phyloP scores from a whole-genome alignment of 2,797 vertebrate species.

The Melanogrammus aeglefinus region DNA sequence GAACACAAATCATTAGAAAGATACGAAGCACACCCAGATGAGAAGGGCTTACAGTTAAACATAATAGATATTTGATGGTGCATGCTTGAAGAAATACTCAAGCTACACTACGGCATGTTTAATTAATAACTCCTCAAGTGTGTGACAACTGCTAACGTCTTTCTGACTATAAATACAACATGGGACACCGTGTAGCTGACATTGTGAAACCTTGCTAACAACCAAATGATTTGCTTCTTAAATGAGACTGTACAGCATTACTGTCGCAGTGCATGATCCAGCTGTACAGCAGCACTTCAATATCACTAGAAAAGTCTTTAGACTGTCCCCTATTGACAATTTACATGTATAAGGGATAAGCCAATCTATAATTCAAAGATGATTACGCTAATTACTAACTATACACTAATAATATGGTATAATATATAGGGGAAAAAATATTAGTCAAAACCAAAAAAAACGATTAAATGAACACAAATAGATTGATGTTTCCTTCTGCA shows the following conservation, averaged over 20 bases:
- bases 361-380: neutral
- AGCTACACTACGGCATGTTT: conserved; percentile 29
- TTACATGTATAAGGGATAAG: neutral
- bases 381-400: neutral
- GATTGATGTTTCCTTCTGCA: conserved; percentile 4
- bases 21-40: neutral
- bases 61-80: neutral
- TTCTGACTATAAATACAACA: conserved; percentile 46
- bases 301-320: conserved; percentile 27
- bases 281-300: conserved; percentile 33
- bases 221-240: conserved; percentile 51
- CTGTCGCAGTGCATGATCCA: conserved; percentile 50
- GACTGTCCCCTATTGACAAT: neutral
- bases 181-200: conserved; percentile 42
- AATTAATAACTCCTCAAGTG: conserved; percentile 37
- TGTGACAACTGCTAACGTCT: conserved; percentile 39
- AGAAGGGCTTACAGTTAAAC: neutral
- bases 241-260: conserved; percentile 56
- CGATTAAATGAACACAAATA: neutral
- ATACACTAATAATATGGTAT: neutral
- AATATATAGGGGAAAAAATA: neutral
- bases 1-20: neutral
- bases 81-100: conserved; percentile 28
- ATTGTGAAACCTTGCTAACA: conserved; percentile 59
- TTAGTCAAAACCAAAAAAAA: neutral